phyloP scores from a whole-genome alignment of 2,797 vertebrate genomes.

The Todus mexicanus region DNA sequence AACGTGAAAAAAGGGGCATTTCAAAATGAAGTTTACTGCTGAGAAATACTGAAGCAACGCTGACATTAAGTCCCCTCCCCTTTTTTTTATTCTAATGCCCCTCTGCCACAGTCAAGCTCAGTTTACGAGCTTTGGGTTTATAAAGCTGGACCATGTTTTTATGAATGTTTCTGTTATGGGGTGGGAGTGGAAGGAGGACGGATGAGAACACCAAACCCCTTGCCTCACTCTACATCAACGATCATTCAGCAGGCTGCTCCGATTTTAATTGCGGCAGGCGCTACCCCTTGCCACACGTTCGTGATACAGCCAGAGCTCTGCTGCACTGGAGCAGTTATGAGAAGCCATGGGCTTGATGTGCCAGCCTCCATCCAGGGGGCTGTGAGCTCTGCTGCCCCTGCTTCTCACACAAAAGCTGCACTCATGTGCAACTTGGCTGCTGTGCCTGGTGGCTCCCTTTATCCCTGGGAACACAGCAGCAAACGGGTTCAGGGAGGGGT shows the following conservation, averaged over 20 bases:
- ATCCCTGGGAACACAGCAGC: neutral
- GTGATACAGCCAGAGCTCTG: neutral
- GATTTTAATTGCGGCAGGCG: neutral
- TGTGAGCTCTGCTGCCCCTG: neutral
- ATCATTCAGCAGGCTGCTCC: neutral
- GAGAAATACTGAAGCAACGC: neutral
- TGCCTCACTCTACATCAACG: neutral
- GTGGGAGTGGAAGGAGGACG: too few relatives aligned
- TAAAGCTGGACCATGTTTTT: neutral
- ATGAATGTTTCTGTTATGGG: neutral
- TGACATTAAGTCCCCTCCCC: neutral
- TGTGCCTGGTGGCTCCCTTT: neutral
- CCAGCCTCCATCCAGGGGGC: neutral
- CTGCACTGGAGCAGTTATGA: neutral
- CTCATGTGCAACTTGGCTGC: accelerated
- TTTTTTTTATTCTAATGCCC: neutral
- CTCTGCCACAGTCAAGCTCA: neutral
- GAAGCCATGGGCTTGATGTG: neutral
- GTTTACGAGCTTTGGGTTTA: neutral
- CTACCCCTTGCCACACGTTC: neutral
- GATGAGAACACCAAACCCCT: neutral
- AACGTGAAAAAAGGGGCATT: neutral
- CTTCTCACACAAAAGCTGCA: accelerated
- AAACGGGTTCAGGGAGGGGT: neutral
- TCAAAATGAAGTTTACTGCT: neutral